Percentiles rank a stretch among this genome's conserved stretches.
These are phyloP conservation scores for Dichetophora obliterata DNA, from an alignment of 2,888 invertebrate genomes.

Conservation along the genomic window DNA sequence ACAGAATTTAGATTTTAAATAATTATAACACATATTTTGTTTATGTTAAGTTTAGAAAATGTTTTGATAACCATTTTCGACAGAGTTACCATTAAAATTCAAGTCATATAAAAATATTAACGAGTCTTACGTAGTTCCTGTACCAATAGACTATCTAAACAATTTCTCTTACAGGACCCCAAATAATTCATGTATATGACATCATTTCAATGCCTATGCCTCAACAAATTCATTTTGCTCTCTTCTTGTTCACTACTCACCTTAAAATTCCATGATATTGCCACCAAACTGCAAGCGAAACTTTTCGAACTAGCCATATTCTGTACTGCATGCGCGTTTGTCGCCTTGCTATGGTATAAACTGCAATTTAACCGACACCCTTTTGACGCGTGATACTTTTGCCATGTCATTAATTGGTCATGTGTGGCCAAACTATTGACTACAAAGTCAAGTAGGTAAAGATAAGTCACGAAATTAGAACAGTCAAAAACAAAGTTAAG, in stretches of 20 bases:
- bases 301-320: constrained; percentile 43
- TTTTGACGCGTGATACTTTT: constrained; percentile 23
- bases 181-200: too few relatives aligned
- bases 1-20: too few relatives aligned
- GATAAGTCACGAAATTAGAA: not conserved
- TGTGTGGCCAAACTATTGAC: constrained; percentile 12
- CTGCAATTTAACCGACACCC: constrained; percentile 49
- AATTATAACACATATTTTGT: too few relatives aligned
- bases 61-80: too few relatives aligned
- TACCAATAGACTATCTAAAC: too few relatives aligned
- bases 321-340: constrained; percentile 40
- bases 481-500: too few relatives aligned
- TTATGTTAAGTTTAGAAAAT: too few relatives aligned
- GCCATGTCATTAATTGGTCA: constrained; percentile 14
- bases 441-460: not conserved
- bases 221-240: not conserved
- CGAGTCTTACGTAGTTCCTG: too few relatives aligned
- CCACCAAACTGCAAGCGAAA: constrained; percentile 40
- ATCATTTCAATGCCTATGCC: not conserved
- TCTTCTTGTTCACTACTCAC: not conserved
- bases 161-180: too few relatives aligned
- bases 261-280: not conserved
- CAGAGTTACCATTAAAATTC: too few relatives aligned
- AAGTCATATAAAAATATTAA: too few relatives aligned
- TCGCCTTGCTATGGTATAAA: constrained; percentile 50